Conservation (phyloP, 2,113 vertebrate species). For the Probosciger aterrimus region DNA sequence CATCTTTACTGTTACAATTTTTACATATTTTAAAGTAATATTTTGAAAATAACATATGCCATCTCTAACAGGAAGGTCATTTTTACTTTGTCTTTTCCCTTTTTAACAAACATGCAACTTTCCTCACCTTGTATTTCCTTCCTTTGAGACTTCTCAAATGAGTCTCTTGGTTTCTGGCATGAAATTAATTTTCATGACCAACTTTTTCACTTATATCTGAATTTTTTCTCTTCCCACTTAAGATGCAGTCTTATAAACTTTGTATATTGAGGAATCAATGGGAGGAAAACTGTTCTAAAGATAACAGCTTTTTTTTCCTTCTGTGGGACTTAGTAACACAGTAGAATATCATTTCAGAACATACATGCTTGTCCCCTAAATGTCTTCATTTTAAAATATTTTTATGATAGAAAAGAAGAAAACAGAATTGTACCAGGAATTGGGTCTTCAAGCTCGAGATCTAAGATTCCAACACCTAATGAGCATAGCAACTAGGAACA, state of each 20-base stretch:
- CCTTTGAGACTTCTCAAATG: neutral
- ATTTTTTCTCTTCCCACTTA: neutral
- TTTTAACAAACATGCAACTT: neutral
- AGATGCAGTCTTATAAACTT: neutral
- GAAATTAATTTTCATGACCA: neutral
- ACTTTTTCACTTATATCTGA: neutral
- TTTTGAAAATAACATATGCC: neutral
- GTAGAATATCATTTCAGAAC: neutral
- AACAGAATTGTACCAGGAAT: constrained; percentile 91
- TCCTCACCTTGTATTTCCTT: neutral
- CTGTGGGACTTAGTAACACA: neutral
- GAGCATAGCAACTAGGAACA: constrained; percentile 89
- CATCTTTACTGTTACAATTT: neutral
- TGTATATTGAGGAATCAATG: neutral
- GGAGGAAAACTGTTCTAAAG: neutral
- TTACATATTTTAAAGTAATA: neutral
- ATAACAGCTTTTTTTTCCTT: neutral
- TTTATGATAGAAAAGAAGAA: constrained; percentile 88
- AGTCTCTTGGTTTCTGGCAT: neutral
- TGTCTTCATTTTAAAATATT: neutral
- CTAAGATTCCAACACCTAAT: constrained; percentile 91
- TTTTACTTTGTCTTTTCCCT: neutral
- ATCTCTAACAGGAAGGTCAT: neutral
- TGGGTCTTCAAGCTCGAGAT: constrained; percentile 93
- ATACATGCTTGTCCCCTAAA: neutral